Base-by-base conservation (phyloP, 2,113 vertebrate species). In the Cinclus mexicanus region DNA sequence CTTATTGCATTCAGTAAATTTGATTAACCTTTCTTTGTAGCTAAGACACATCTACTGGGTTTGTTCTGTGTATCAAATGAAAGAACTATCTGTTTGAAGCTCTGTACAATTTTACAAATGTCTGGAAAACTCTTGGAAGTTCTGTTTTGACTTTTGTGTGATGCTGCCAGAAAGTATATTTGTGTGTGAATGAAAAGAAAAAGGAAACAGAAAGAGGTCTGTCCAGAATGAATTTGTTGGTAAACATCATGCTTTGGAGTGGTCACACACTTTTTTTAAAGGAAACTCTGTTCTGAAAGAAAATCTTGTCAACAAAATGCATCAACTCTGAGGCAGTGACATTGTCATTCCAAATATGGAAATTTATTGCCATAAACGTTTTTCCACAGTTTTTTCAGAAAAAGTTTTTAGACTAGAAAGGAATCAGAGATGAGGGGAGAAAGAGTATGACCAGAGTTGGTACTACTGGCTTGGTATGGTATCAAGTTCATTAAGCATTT, bases 381-480 rank as follows among this genome's bases (percentile, higher is more conserved):
- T 42, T 75, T 10, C 47, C 65, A 42, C 3, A 29, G 3, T 18
- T 74, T 57, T 68, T 64, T 41, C 39, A n/a, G 17, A 26, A 87
- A 33, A 6, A n/a, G 3, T 4, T n/a, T 90, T 89, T 37, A 22
- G 13, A 61, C 89, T 83, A 37, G 25, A 72, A 72, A 53, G 25
- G 28, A 80, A 49, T 60, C 4, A 1, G 14, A 4, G 3, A 17
- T 14, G 18, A 28, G 11, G 11, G 8, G 3, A 64, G 3, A 8
- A 57, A 81, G 65, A 50, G 3, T 35, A 57, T 42, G 11, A 35
- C 13, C 6, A 44, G 20, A 31, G 10, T 88, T 91, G 59, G 59
- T 95, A 31, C 11, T 33, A 11, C 25, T 68, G 57, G 6, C 7
- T 85, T 63, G 79, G 6, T 52, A 31, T 46, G 52, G 25, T n/a